A percentile compares a stretch with the other conserved stretches of the same genome.
These are phyloP conservation scores for Lithophane leautieri DNA, from an alignment of 2,888 invertebrate genomes.

Conservation along the genomic window DNA sequence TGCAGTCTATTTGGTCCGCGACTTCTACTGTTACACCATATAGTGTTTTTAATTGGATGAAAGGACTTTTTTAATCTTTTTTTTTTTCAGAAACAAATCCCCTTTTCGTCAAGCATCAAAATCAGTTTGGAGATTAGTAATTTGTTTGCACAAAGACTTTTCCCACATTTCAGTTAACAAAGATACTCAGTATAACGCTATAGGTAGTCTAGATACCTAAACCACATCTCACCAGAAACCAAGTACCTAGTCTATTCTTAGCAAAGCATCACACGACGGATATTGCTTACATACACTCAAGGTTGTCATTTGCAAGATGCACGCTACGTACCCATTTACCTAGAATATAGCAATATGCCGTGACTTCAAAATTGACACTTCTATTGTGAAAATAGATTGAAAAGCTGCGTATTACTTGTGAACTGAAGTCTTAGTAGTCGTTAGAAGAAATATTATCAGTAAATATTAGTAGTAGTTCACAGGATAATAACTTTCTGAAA, in stretches of 20 bases:
- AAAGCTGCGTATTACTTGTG: neutral
- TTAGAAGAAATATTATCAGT: neutral
- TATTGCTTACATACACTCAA: slow-evolving; percentile 17
- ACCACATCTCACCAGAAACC: neutral
- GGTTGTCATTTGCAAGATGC: slow-evolving; percentile 33
- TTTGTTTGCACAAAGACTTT: no score
- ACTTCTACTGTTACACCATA: neutral
- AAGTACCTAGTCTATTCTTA: neutral
- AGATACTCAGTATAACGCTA: neutral
- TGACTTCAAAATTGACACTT: neutral
- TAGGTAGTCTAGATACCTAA: neutral
- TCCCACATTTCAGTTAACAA: neutral
- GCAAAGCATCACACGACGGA: neutral
- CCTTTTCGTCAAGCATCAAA: neutral
- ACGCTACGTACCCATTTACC: slow-evolving; percentile 5
- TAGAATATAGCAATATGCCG: slow-evolving; percentile 6
- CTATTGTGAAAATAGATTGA: slow-evolving; percentile 31
- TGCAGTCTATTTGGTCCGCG: neutral
- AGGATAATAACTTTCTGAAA: neutral
- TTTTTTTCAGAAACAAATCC: neutral
- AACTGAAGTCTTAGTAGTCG: neutral
- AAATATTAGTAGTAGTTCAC: neutral
- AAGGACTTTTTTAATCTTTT: neutral
- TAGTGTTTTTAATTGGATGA: neutral
- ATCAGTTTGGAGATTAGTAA: no score